Base-by-base conservation (phyloP, 2,113 vertebrate genomes). In the Plestiodon gilberti region DNA sequence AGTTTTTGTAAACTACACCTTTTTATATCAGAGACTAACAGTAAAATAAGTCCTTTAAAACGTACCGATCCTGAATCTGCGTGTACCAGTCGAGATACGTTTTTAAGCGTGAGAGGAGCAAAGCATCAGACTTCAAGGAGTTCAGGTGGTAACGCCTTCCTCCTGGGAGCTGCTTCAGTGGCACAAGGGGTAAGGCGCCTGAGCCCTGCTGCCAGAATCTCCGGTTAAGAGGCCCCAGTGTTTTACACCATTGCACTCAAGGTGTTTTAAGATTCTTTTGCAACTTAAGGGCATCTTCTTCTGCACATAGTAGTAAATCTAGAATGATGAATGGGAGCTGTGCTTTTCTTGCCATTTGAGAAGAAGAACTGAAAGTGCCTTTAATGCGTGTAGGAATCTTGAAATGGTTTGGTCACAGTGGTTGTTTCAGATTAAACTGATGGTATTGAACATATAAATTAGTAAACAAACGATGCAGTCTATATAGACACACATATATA, bases 211-310 rank as follows among this genome's bases (percentile, higher is more conserved):
- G 43, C 43, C 43, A 48, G 43, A 48, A 4, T 48, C 43, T 17
- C 55, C 55, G 13, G 10, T 57, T 17, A 57, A 57, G 55, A 57
- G 43, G 43, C 43, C 43, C 43, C 43, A 48, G 43, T 4, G 4
- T 48, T 48, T 48, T 48, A 8, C 8, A 83, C 83, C 28, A 30
- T 82, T 64, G 61, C 59, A 82, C 83, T 15, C 74, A 48, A 10
- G 67, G 88, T 52, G 43, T 85, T 90, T 75, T 52, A 89, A 69
- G 86, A 77, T 43, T 91, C 65, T 73, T 84, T 71, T 86, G 83
- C 67, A 40, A 55, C 79, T 83, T 82, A 83, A 85, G 91, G 90
- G 86, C 71, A 59, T 23, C 17, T 59, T 28, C 61, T 30, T 10
- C 33, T 78, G 61, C 43, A 62, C 15, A 1, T 48, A 43, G 40